These are phyloP conservation scores for Stenopsyche tienmushanensis DNA, from an alignment of 1,140 invertebrate species.

Conservation along the genomic window DNA sequence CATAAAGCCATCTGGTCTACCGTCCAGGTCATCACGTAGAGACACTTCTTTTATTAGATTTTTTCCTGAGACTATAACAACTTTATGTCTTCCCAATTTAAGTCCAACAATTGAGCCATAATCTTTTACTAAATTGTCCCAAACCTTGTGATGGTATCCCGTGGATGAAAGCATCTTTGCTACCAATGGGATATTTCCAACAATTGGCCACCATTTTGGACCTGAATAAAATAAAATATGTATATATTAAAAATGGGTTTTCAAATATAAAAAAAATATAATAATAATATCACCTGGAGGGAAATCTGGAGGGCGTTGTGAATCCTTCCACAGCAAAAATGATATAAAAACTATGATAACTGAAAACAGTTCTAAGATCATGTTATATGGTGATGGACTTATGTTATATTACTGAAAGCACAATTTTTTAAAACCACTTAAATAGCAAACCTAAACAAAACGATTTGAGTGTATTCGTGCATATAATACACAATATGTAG, in stretches of 20 bases:
- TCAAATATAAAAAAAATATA: not conserved
- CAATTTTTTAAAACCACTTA: too few species aligned
- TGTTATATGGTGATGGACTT: too few species aligned
- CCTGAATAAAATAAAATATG: conserved; percentile 10
- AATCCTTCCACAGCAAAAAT: not conserved
- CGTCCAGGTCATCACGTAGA: conserved; percentile 64
- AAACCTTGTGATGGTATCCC: conserved; percentile 28
- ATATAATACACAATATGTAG: too few species aligned
- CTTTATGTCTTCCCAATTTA: conserved; percentile 57
- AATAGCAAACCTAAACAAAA: too few species aligned
- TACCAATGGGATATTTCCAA: conserved; percentile 25
- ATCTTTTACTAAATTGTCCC: conserved; percentile 44
- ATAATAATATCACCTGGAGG: not conserved
- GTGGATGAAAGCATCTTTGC: not conserved
- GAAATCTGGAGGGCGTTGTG: not conserved
- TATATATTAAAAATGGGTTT: not conserved
- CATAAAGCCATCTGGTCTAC: conserved; percentile 69
- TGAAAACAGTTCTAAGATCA: too few species aligned
- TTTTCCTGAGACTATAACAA: conserved; percentile 64
- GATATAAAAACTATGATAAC: too few species aligned
- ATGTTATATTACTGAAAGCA: too few species aligned
- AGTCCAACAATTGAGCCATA: conserved; percentile 70
- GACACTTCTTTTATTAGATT: conserved; percentile 63
- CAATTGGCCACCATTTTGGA: conserved; percentile 28
- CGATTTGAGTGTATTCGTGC: too few species aligned